Percentiles rank a stretch among this genome's conserved stretches.
These are phyloP conservation scores for Caenorhabditis uteleia DNA, from an alignment of 2,888 invertebrate species.

Conservation along the genomic window DNA sequence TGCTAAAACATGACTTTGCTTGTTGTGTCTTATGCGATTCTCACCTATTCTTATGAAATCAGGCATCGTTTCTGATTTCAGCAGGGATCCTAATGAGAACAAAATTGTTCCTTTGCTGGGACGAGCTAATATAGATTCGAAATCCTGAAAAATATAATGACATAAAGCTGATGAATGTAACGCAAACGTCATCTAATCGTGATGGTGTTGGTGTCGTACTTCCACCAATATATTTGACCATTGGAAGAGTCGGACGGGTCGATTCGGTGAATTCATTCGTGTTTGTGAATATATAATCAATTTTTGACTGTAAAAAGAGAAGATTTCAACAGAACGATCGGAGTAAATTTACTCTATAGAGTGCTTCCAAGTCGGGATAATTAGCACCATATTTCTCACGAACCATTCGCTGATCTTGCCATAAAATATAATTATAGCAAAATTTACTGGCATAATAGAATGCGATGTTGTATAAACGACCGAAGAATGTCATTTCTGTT, in stretches of 20 bases:
- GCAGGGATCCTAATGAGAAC: conserved; percentile 32
- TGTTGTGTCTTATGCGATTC: not conserved
- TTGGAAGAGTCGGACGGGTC: conserved; percentile 15
- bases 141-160: conserved; percentile 11
- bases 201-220: conserved; percentile 14
- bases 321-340: not conserved
- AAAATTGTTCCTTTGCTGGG: conserved; percentile 17
- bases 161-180: not conserved
- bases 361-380: conserved; percentile 11
- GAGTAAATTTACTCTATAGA: conserved; percentile 10
- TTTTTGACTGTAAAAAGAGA: conserved; percentile 11
- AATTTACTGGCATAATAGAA: conserved; percentile 20
- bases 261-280: conserved; percentile 41
- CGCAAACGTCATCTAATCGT: not conserved
- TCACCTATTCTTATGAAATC: conserved; percentile 12
- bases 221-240: conserved; percentile 28
- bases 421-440: conserved; percentile 1
- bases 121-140: conserved; percentile 10
- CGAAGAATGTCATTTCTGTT: conserved; percentile 16
- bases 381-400: not conserved
- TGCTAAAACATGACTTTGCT: conserved; percentile 3
- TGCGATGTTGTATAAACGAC: conserved; percentile 23
- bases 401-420: conserved; percentile 5
- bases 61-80: conserved; percentile 32
- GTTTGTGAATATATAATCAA: conserved; percentile 32